Base-by-base conservation (phyloP, 92 coral and sea anemone genomes). In the Siderastrea siderea region DNA sequence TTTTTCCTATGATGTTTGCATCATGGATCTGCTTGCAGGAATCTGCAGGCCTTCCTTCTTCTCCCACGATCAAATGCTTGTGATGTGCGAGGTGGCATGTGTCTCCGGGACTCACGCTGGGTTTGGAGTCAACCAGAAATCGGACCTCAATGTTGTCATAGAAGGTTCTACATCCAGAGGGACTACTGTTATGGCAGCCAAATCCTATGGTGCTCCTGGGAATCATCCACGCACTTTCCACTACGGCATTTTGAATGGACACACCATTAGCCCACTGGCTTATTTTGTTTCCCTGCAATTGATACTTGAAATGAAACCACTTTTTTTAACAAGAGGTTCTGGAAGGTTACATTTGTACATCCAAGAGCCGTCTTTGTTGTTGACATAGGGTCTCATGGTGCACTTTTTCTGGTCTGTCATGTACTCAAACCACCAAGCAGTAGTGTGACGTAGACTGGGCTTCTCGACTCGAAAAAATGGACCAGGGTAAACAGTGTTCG, bases 391-490 rank as follows among this genome's bases (percentile, higher is more conserved):
- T 58, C 98, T 90, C 96, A 95, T 94, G 15, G 96, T 95, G 51
- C 98, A 95, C 11, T 66, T 76, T 60, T 68, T 78, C 47, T 75
- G 67, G 50, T 76, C 90, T 6, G 88, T 73, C 38, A 17, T 19
- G 59, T 95, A 95, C 70, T 93, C 91, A 61, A 95, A 91, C 96
- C 95, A 91, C 98, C 98, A 95, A 6, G 90, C 96, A 17, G 90
- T 93, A 8, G 98, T 93, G 5, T 61, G 79, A 0, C 78, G 71
- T 26, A 91, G 45, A 1, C 80, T n/a, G 43, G 81, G 79, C 46
- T 95, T 85, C 51, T 68, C 66, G 14, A 85, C 79, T 69, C 95
- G 80, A 44, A 95, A 75, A 12, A 95, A 91, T 14, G 95, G 92
- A 2, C 98, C 98, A 1, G 98, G 96, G 48, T 45, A 95, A 7